Evolutionary conservation across 2,888 invertebrate genomes (phyloP).

Genomic region (Andrena bucephala): DNA sequence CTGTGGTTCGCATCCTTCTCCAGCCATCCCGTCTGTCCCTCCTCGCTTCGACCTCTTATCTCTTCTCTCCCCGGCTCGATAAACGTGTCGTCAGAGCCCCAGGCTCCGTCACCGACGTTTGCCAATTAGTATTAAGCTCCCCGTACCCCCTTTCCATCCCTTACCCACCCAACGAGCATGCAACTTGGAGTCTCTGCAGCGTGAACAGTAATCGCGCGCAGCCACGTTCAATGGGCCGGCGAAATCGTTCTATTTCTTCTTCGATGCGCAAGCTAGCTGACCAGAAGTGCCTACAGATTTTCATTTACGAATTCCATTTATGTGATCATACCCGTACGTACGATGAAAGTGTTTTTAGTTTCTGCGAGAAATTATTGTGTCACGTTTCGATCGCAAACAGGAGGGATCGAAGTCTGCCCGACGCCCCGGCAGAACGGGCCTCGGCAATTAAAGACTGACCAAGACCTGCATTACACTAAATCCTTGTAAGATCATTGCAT

Average conservation of each 20-base stretch:
- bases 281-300: constrained; percentile 66
- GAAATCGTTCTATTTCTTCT: constrained; percentile 33
- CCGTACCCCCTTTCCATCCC: neutral
- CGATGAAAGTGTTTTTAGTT: constrained; percentile 56
- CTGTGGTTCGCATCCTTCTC: constrained; percentile 8
- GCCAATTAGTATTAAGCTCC: constrained; percentile 33
- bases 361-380: constrained; percentile 60
- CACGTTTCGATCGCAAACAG: constrained; percentile 69
- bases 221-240: constrained; percentile 33
- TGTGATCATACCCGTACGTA: constrained; percentile 65
- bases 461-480: constrained; percentile 84
- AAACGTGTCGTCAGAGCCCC: constrained; percentile 14
- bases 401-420: constrained; percentile 75
- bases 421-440: constrained; percentile 75
- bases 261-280: constrained; percentile 53
- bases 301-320: constrained; percentile 66
- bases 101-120: constrained; percentile 16
- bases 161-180: constrained; percentile 8
- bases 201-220: neutral
- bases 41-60: constrained; percentile 5
- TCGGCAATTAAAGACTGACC: constrained; percentile 84
- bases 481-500: constrained; percentile 81
- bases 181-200: constrained; percentile 12
- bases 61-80: constrained; percentile 8
- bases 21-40: constrained; percentile 11